Evolutionary conservation across 1,140 invertebrate genomes (phyloP).

Genomic region (Atopsyche davidsoni): DNA sequence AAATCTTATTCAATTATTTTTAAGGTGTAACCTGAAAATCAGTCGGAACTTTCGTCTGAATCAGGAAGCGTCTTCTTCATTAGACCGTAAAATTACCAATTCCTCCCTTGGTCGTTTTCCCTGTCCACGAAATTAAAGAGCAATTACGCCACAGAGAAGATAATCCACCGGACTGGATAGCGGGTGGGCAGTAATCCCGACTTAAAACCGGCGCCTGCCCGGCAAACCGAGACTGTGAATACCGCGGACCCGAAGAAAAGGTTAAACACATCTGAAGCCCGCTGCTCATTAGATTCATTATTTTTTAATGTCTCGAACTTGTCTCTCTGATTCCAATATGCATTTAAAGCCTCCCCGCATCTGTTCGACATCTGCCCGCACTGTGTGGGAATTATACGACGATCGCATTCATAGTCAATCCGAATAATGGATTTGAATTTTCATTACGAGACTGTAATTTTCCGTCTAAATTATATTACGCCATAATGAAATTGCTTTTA

Average conservation of each 20-base stretch:
- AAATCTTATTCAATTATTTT: no score
- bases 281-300: no score
- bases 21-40: background rate
- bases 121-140: slow-evolving; percentile 29
- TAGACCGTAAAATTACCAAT: slow-evolving; percentile 30
- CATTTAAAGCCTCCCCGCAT: background rate
- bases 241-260: slow-evolving; percentile 4
- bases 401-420: no score
- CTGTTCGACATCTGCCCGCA: background rate
- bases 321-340: no score
- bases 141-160: slow-evolving; percentile 28
- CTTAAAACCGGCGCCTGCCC: slow-evolving; percentile 12
- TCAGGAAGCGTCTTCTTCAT: slow-evolving; percentile 26
- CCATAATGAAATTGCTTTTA: no score
- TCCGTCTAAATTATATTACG: no score
- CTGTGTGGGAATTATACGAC: background rate
- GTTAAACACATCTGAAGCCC: slow-evolving; percentile 11
- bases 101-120: slow-evolving; percentile 13
- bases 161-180: slow-evolving; percentile 25
- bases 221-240: slow-evolving; percentile 3
- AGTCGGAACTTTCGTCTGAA: slow-evolving; percentile 7
- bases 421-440: slow-evolving; percentile 3
- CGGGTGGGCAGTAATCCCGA: slow-evolving; percentile 17
- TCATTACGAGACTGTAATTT: slow-evolving; percentile 3
- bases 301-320: no score